phyloP scores from a whole-genome alignment of 2,113 vertebrate species.

The Scophthalmus maximus region DNA sequence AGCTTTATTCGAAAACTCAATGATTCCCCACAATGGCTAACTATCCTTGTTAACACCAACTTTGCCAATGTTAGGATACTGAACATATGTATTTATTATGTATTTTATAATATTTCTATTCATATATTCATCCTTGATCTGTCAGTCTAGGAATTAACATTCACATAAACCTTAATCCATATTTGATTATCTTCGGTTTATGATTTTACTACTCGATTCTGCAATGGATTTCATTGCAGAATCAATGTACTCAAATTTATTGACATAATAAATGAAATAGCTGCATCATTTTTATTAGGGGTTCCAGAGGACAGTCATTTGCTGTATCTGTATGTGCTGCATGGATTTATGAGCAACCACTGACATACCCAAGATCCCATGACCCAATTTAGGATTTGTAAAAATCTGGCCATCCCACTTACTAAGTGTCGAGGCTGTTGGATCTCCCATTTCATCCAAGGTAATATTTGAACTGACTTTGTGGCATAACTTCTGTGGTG shows the following conservation, averaged over 20 bases:
- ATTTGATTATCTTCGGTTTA: not conserved
- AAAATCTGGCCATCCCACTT: conserved; percentile 63
- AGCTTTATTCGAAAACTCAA: too few relatives aligned
- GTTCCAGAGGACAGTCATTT: conserved; percentile 22
- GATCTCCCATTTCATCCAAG: conserved; percentile 66
- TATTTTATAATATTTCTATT: conserved; percentile 10
- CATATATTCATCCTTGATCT: not conserved
- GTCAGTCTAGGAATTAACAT: not conserved
- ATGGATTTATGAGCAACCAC: conserved; percentile 38
- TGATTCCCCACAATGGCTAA: not conserved
- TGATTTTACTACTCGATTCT: conserved; percentile 5
- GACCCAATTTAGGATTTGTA: conserved; percentile 65
- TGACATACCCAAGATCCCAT: conserved; percentile 43
- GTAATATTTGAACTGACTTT: conserved; percentile 53
- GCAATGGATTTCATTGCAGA: conserved; percentile 20
- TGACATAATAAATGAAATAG: conserved; percentile 41
- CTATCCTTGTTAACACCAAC: not conserved
- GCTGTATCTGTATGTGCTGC: conserved; percentile 29
- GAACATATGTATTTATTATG: not conserved
- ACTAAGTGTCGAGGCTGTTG: conserved; percentile 63
- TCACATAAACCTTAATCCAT: not conserved
- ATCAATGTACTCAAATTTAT: conserved; percentile 41
- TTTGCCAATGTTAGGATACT: not conserved
- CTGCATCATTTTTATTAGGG: conserved; percentile 16
- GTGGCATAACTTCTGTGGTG: conserved; percentile 30